Evolutionary conservation across 2,888 invertebrate species (phyloP), one percentile per base, ranked within the genome.

Genomic region (Teinopalpus imperialis): DNA sequence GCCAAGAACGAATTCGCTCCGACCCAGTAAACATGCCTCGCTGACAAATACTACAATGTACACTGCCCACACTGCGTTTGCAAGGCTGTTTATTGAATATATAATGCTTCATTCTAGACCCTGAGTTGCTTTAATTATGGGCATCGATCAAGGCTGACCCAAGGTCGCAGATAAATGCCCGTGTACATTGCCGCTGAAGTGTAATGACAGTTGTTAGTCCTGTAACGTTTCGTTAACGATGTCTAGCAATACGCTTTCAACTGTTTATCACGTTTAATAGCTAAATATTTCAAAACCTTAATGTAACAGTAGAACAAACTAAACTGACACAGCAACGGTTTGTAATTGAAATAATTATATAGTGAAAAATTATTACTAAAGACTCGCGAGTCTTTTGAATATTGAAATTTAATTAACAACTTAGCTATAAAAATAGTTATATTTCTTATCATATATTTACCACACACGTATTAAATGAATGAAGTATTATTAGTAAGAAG

Each of bases 131-230:
- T 54, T 62, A 61, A 66, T 63, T 62, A 65, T 59, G 45, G 36
- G 54, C 42, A 61, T 66, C 59, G 56, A 63, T 66, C 63, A 59
- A 52, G 50, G 56, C 53, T 59, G 62, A 64, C 61, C 64, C 52
- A 31, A 56, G 66, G 64, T 63, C 61, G 49, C 39, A 52, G 59
- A 56, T 56, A 57, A 57, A 61, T 61, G 55, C 45, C 52, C 50
- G 52, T 56, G 55, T 26, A 20, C 37, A 31, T 53, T 48, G 46
- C 49, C 44, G 47, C 29, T 43, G 43, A 51, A 37, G 16, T 34
- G 46, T 26, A 44, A 47, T 44, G 48, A 36, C 35, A 40, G 30
- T 35, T 39, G 23, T 32, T 20, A 16, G 20, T 31, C 24, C 26
- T 26, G 18, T 9, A 18, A 5, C 7, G 13, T 40, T 30, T 10